Evolutionary conservation across 2,113 vertebrate species (phyloP), one percentile per base, ranked within the genome.

Genomic region (Leptobrachium ailaonicum): DNA sequence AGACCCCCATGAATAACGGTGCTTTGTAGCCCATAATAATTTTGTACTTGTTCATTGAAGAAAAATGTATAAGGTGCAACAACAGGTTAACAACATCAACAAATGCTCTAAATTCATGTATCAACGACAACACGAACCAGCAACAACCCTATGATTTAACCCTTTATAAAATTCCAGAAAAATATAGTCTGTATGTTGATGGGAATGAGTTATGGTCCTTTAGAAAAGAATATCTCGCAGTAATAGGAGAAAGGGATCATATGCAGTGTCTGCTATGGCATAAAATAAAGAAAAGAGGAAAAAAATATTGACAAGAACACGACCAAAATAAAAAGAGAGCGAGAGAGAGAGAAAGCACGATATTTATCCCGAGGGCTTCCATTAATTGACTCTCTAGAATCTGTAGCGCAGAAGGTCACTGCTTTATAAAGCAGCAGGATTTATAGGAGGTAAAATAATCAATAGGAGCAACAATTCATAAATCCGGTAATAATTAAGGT

Each of bases 401-500:
- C 79, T 84, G 63, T 42, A 41, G 60, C 77, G 62, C 77, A 82
- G 58, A 79, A 85, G 79, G 6, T 54, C 80, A 83, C 50, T 56
- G 75, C 41, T 80, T 83, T 43, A 41, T n/a, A 76, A 43, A 84
- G 71, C 83, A 89, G 78, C 60, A 77, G 72, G 71, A 66, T 76
- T 87, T 82, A 56, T 69, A 80, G 64, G 71, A n/a, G 74, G 78
- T 71, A 80, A 82, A 42, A 66, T 77, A 84, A 87, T 85, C 84
- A 82, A 82, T 86, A 86, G 73, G 4, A 82, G 75, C 63, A 80
- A 80, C 9, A 82, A 84, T 86, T 88, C 84, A 87, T 87, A 82
- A 91, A 83, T 83, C 76, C 75, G 11, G 45, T 79, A 82, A 83
- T 79, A 82, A 87, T 83, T 85, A 85, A 87, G 88, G 85, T 0